Evolutionary conservation across 2,888 invertebrate genomes (phyloP).

Genomic region (Rugalucina vietnamica): DNA sequence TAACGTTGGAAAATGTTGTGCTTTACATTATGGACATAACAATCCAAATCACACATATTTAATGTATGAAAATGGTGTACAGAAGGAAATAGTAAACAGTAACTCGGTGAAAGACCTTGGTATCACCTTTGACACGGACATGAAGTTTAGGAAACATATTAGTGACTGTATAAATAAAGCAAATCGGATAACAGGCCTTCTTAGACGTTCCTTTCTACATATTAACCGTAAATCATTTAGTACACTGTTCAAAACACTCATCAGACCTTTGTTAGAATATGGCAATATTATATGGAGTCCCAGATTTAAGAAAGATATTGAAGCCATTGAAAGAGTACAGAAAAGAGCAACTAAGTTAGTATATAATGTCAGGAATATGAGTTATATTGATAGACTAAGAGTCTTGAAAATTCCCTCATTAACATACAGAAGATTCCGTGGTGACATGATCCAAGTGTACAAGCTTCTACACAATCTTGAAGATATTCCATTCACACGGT

Average conservation of each 20-base stretch:
- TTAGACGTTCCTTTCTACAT: slow-evolving; percentile 24
- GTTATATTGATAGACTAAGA: not conserved
- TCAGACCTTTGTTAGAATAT: slow-evolving; percentile 27
- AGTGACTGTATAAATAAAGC: slow-evolving; percentile 32
- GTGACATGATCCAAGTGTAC: not conserved
- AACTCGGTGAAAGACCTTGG: slow-evolving; percentile 10
- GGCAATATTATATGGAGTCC: slow-evolving; percentile 25
- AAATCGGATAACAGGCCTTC: slow-evolving; percentile 20
- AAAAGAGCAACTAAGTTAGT: slow-evolving; percentile 18
- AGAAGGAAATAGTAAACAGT: not conserved
- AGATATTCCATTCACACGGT: not conserved
- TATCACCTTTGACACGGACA: slow-evolving; percentile 24
- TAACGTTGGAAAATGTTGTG: slow-evolving; percentile 17
- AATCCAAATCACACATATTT: not conserved
- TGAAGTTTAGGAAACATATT: slow-evolving; percentile 31
- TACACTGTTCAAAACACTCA: slow-evolving; percentile 20
- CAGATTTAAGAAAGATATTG: slow-evolving; percentile 22
- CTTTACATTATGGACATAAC: not conserved
- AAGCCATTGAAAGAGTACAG: slow-evolving; percentile 10
- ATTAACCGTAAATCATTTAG: slow-evolving; percentile 20
- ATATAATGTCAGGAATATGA: not conserved
- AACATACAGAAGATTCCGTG: slow-evolving; percentile 28
- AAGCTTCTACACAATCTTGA: not conserved
- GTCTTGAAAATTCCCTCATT: slow-evolving; percentile 16
- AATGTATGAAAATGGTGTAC: slow-evolving; percentile 4